A percentile compares a stretch with the other conserved stretches of the same genome.
phyloP scores from a whole-genome alignment of 2,113 vertebrate genomes.

The Polyodon spathula region DNA sequence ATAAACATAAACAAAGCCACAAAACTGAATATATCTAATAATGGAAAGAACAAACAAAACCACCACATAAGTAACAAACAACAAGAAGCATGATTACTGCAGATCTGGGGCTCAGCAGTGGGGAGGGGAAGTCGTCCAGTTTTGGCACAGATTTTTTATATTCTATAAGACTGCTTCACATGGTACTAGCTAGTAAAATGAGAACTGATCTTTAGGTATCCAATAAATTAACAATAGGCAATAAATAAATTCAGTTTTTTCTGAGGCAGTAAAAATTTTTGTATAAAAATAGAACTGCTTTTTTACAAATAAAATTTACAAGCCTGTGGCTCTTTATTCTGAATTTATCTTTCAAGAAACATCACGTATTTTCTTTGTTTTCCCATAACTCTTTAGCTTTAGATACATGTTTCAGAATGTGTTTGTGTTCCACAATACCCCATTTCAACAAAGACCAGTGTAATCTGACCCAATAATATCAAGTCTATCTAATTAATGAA shows the following conservation, averaged over 20 bases:
- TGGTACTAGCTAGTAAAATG: slow-evolving; percentile 72
- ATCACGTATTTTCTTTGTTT: slow-evolving; percentile 92
- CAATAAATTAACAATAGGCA: slow-evolving; percentile 94
- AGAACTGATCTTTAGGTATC: slow-evolving; percentile 85
- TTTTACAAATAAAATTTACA: slow-evolving; percentile 99
- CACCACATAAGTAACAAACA: slow-evolving; percentile 62
- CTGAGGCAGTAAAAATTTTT: slow-evolving; percentile 99
- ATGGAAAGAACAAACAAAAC: slow-evolving; percentile 68
- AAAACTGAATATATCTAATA: slow-evolving; percentile 56
- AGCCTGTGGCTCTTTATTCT: slow-evolving; percentile 94
- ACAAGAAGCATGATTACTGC: slow-evolving; percentile 60
- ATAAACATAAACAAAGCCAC: slow-evolving; percentile 48
- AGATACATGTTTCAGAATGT: slow-evolving; percentile 83
- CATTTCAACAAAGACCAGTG: slow-evolving; percentile 71
- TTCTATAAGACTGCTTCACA: slow-evolving; percentile 82
- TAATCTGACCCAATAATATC: slow-evolving; percentile 56
- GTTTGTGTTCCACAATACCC: slow-evolving; percentile 73
- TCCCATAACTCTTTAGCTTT: slow-evolving; percentile 80
- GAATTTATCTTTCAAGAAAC: slow-evolving; percentile 94
- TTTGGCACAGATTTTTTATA: slow-evolving; percentile 65
- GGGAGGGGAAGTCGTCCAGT: slow-evolving; percentile 50
- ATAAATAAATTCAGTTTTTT: slow-evolving; percentile 99
- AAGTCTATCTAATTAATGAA: slow-evolving; percentile 53
- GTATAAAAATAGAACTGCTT: slow-evolving; percentile 99
- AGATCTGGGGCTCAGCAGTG: slow-evolving; percentile 63